Base-by-base conservation (phyloP, 2,113 vertebrate species). In the Bos javanicus region DNA sequence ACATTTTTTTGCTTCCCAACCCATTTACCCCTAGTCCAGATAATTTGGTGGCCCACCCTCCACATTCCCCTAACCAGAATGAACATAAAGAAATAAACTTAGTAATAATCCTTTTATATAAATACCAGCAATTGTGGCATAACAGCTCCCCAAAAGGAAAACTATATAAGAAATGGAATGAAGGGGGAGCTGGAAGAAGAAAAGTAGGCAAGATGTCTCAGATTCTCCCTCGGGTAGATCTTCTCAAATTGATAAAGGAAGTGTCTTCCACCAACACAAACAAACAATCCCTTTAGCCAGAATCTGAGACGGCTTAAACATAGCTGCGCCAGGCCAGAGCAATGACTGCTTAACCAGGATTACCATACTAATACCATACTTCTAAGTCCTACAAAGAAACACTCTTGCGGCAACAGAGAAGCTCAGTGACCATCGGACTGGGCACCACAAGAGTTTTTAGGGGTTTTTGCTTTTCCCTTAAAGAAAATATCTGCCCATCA, bases 271-370 rank as follows among this genome's bases (percentile, higher is more conserved):
- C 52, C 33, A 26, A 56, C 54, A 54, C 28, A 76, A 74, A 48
- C 21, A 76, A 76, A 83, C 26, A 82, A 57, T 26, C 57, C 92
- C 91, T 84, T 39, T 46, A 71, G 57, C 43, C 84, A 90, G 86
- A 96, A 92, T 93, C 93, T 97, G 95, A 98, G 92, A 97, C 92
- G 97, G 95, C 96, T 97, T 98, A 86, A 96, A 96, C 89, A 95
- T 91, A 97, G 96, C 93, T 98, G 93, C 95, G 80, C 89, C 54
- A 93, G 86, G 88, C 95, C 54, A 92, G 21, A 97, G 60, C 71
- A 33, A 56, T 94, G 96, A 87, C 96, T 80, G 84, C 91, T 50
- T 84, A 89, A 80, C 78, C 93, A 97, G 93, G 83, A 81, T 59
- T 82, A 83, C 76, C 84, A 57, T 15, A 81, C 64, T 62, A 95